phyloP scores from a whole-genome alignment of 2,797 vertebrate genomes.

The Pachyuromys duprasi region DNA sequence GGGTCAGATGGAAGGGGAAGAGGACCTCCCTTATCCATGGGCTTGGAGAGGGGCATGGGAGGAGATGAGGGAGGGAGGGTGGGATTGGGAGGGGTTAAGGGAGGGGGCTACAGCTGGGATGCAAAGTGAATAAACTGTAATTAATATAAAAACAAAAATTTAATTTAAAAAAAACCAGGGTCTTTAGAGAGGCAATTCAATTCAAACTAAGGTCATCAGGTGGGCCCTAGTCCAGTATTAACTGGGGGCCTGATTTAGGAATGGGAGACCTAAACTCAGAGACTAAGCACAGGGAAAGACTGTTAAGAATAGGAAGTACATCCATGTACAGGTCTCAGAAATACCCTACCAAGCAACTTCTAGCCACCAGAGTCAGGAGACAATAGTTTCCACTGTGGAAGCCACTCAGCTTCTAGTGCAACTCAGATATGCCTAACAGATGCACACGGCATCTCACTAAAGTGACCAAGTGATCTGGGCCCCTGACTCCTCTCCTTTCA shows the following conservation, averaged over 20 bases:
- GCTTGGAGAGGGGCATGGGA: no score
- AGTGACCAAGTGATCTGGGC: neutral
- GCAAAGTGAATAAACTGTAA: no score
- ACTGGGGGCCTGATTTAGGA: neutral
- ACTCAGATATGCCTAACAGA: neutral
- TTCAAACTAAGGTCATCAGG: slow-evolving; percentile 6
- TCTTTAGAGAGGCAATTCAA: neutral
- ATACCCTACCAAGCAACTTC: neutral
- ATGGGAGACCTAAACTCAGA: neutral
- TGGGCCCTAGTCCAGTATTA: neutral
- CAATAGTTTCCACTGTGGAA: neutral
- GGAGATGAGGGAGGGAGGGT: no score
- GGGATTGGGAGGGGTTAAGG: no score
- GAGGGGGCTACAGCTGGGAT: no score
- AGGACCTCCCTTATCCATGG: no score
- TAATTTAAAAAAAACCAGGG: neutral
- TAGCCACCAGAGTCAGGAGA: neutral
- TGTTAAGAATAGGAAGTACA: neutral
- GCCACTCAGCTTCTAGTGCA: neutral
- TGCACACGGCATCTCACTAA: neutral
- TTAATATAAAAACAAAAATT: no score
- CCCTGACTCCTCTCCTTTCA: neutral
- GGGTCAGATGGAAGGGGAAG: no score
- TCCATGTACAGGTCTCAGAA: neutral
- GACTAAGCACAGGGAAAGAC: neutral